Conservation (phyloP, 2,797 vertebrate species). For the Gila robusta region DNA sequence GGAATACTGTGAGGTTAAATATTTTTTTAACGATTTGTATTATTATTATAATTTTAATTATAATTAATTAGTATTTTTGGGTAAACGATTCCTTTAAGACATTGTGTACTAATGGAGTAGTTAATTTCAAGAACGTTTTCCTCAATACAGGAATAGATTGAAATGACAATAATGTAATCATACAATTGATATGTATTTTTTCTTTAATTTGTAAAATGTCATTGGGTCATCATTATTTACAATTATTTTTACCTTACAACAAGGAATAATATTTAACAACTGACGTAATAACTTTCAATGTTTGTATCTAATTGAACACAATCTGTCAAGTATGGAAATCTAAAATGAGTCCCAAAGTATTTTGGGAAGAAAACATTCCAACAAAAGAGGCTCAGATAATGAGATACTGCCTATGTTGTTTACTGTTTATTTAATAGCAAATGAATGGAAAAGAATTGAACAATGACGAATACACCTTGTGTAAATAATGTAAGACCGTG, state of each 20-base stretch:
- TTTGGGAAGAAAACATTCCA: constrained; percentile 29
- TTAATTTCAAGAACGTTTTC: constrained; percentile 15
- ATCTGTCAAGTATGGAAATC: constrained; percentile 1
- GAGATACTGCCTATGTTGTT: constrained; percentile 58
- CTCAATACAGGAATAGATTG: constrained; percentile 12
- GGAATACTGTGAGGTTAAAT: neutral
- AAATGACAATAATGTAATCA: constrained; percentile 40
- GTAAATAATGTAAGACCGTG: constrained; percentile 74
- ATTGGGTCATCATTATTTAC: constrained; percentile 24
- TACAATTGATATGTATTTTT: constrained; percentile 34
- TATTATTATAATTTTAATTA: neutral
- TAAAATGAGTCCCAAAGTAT: constrained; percentile 34
- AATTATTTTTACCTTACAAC: constrained; percentile 9
- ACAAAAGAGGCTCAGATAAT: constrained; percentile 54
- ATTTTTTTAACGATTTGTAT: neutral
- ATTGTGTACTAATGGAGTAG: constrained; percentile 30
- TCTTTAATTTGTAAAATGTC: constrained; percentile 17
- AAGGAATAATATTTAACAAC: constrained; percentile 41
- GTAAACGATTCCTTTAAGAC: neutral
- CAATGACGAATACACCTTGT: constrained; percentile 62
- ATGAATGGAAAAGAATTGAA: constrained; percentile 43
- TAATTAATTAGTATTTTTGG: neutral
- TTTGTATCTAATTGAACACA: constrained; percentile 40
- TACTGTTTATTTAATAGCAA: constrained; percentile 65
- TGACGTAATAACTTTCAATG: constrained; percentile 29